phyloP scores from a whole-genome alignment of 2,113 vertebrate genomes.

The Scomber japonicus region DNA sequence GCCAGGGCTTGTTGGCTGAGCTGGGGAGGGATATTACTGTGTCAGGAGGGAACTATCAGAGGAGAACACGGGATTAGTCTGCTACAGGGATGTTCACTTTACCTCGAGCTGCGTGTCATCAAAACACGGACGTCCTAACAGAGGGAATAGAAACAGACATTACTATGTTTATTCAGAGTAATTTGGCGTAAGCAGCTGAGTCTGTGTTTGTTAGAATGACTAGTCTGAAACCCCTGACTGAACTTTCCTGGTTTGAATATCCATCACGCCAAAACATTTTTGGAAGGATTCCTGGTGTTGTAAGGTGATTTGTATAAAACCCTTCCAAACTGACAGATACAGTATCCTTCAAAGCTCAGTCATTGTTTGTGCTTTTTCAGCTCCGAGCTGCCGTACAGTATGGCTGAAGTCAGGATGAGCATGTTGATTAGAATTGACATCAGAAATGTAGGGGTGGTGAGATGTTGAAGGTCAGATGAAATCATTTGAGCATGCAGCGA shows the following conservation, averaged over 20 bases:
- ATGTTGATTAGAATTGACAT: constrained; percentile 62
- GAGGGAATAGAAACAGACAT: constrained; percentile 26
- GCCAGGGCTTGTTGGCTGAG: constrained; percentile 87
- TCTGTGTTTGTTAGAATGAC: constrained; percentile 26
- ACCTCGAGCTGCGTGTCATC: constrained; percentile 67
- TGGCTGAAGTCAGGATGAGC: constrained; percentile 38
- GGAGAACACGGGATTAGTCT: constrained; percentile 76
- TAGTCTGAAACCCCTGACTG: constrained; percentile 31
- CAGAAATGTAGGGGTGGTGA: constrained; percentile 52
- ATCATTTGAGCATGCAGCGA: constrained; percentile 70
- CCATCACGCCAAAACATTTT: constrained; percentile 4
- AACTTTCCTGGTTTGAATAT: constrained; percentile 28
- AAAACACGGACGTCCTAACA: constrained; percentile 45
- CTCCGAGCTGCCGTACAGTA: constrained; percentile 15
- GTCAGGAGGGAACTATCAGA: constrained; percentile 79
- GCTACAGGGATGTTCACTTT: constrained; percentile 77
- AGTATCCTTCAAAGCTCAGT: constrained; percentile 12
- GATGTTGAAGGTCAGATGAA: constrained; percentile 69
- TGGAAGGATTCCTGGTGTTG: constrained; percentile 19
- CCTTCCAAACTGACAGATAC: constrained; percentile 1
- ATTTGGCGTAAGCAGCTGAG: constrained; percentile 47
- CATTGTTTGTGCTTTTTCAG: not conserved
- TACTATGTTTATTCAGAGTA: constrained; percentile 48
- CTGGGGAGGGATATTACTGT: constrained; percentile 77
- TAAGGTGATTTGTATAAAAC: constrained; percentile 35